Evolutionary conservation across 2,888 invertebrate species (phyloP).

Genomic region (Acrobasis consociella): DNA sequence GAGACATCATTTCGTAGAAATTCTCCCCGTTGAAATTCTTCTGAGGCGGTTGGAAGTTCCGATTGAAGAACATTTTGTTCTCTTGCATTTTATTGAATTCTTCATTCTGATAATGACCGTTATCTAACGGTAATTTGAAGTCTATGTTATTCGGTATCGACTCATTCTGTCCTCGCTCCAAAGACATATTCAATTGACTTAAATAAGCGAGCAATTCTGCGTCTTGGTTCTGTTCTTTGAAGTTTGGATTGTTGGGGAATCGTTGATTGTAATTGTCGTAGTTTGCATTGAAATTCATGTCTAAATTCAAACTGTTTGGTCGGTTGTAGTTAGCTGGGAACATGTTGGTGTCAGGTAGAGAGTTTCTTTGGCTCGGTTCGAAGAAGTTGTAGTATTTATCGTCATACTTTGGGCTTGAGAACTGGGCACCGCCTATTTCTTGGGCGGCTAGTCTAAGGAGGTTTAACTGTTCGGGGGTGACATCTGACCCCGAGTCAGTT

Average conservation of each 20-base stretch:
- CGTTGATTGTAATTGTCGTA: constrained; percentile 58
- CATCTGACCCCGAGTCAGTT: constrained; percentile 57
- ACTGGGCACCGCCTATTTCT: constrained; percentile 76
- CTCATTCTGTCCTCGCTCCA: constrained; percentile 60
- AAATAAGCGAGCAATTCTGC: constrained; percentile 64
- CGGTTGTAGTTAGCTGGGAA: constrained; percentile 61
- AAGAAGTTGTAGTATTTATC: constrained; percentile 73
- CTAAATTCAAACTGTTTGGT: constrained; percentile 70
- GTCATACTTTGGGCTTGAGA: constrained; percentile 65
- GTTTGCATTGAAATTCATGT: constrained; percentile 62
- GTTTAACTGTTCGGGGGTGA: constrained; percentile 73
- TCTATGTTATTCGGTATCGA: constrained; percentile 56
- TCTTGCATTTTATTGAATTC: constrained; percentile 61
- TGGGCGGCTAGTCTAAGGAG: constrained; percentile 76
- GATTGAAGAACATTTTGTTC: constrained; percentile 63
- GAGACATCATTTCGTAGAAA: constrained; percentile 63
- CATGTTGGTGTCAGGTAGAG: constrained; percentile 67
- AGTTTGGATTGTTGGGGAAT: constrained; percentile 56
- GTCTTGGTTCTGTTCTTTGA: constrained; percentile 63
- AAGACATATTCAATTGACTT: constrained; percentile 60
- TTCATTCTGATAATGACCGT: constrained; percentile 61
- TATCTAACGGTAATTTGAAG: constrained; percentile 65
- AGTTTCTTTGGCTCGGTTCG: constrained; percentile 75
- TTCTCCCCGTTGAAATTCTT: constrained; percentile 62
- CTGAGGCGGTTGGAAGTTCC: constrained; percentile 60